Base-by-base conservation (phyloP, 2,113 vertebrate genomes). In the Colistium nudipinnis region DNA sequence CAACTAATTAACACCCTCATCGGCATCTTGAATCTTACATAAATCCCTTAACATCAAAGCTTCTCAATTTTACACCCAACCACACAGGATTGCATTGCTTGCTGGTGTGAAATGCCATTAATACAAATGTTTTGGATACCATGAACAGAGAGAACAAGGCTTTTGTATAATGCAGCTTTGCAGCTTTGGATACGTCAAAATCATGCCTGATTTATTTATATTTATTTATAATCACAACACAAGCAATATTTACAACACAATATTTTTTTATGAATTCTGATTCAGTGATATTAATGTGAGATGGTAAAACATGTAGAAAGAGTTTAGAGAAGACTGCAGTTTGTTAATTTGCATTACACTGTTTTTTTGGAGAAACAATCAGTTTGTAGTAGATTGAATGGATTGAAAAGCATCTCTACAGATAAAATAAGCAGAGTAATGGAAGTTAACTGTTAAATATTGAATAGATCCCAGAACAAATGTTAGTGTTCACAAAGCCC, bases 1-100 rank as follows among this genome's bases (percentile, higher is more conserved):
- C 74, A 83, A 74, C 70, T 86, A 80, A 90, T 88, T 91, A 90
- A 81, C 74, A 81, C 59, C 38, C 41, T 84, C 51, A 33, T n/a
- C 51, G 16, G 10, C 67, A 79, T 84, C 71, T 81, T 73, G 43
- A 82, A 71, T 80, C 78, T 79, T 77, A 81, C 85, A 83, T 78
- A 81, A 80, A 77, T 19, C 28, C 25, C 45, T 83, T 77, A 86
- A 87, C 65, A 83, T 88, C 74, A 85, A 85, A 90, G 81, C 68
- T 62, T 76, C 66, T 80, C 24, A 61, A 73, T 78, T 88, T 89
- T 82, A 85, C 87, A 88, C 89, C 71, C 84, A 70, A 62, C 65
- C 82, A 81, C 74, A 80, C 76, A 69, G 65, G 78, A 87, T 64
- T 76, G 72, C 77, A 80, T 63, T 76, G 76, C 41, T 63, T 48